Conservation (phyloP, 2,888 invertebrate genomes). For the Eupithecia subfuscata region DNA sequence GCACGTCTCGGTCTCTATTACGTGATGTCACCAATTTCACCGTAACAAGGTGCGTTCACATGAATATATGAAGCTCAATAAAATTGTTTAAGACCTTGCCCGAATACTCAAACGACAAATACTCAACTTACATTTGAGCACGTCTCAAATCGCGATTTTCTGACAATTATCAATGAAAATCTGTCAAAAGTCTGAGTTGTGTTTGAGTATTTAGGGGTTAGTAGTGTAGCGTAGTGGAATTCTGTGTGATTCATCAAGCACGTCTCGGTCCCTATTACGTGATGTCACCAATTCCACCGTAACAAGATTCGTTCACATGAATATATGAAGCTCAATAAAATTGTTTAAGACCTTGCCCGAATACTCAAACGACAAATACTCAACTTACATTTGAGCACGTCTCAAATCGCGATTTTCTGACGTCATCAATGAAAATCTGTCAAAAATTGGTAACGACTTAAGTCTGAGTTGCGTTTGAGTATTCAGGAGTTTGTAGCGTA, state of each 20-base stretch:
- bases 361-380: too few relatives aligned
- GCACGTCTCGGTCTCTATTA: slow-evolving; percentile 62
- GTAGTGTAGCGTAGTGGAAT: not conserved
- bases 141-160: too few relatives aligned
- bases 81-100: slow-evolving; percentile 10
- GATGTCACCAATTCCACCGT: slow-evolving; percentile 69
- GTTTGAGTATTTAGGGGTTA: not conserved
- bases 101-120: too few relatives aligned
- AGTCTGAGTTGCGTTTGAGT: too few relatives aligned
- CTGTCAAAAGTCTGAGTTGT: too few relatives aligned
- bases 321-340: slow-evolving; percentile 48
- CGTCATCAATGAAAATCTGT: too few relatives aligned
- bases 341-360: not conserved
- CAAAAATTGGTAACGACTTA: too few relatives aligned
- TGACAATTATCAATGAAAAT: too few relatives aligned
- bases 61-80: slow-evolving; percentile 57
- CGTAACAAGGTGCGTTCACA: slow-evolving; percentile 80
- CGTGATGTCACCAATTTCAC: slow-evolving; percentile 72
- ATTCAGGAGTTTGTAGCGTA: not conserved
- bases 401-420: too few relatives aligned
- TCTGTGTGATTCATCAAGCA: slow-evolving; percentile 54
- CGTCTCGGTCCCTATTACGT: slow-evolving; percentile 67
- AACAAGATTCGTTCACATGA: slow-evolving; percentile 81
- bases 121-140: too few relatives aligned
- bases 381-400: too few relatives aligned